Evolutionary conservation across 2,888 invertebrate genomes (phyloP), one percentile per base, ranked within the genome.

Genomic region (Torymus texanus): DNA sequence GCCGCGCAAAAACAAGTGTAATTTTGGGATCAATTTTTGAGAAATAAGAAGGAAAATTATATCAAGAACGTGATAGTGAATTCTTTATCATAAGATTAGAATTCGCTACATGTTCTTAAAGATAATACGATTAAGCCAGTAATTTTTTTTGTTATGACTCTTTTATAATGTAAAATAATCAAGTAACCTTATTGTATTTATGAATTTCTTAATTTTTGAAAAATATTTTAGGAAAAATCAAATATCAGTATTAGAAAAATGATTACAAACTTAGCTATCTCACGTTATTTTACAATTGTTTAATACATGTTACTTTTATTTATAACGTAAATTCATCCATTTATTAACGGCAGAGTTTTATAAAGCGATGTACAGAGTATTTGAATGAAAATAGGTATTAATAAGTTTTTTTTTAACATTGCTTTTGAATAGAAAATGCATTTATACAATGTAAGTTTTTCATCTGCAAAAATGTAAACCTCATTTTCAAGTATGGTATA

Each of bases 21-120:
- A 76, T 78, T 80, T 78, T 80, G 80, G 80, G 80, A 80, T 59
- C 78, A 80, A 80, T 80, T 80, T 80, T 74, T 55, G 55, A 75
- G 58, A 50, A 62, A 59, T 24, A 21, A n/a, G 41, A 21, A 5
- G 21, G 16, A 71, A 50, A 72, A 63, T 56, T 58, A 16, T 29
- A 73, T 61, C 16, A 21, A 61, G 62, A 41, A 68, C 16, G 14
- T n/a, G 18, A 29, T 55, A 14, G 55, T 53, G 41, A 61, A 68
- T 13, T 75, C 53, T 61, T 55, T 55, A 68, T 63, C 29, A 56
- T 50, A 55, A 50, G 61, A 68, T 13, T 59, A 61, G 53, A 61
- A 61, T 66, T 66, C 10, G 16, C 18, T 13, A 14, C 50, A 41
- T 18, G 56, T 65, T 65, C 18, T 65, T 58, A 50, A n/a, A 53